A percentile compares a stretch with the other conserved stretches of the same genome.
phyloP scores from a whole-genome alignment of 2,888 invertebrate species.

The Tetropium fuscum region DNA sequence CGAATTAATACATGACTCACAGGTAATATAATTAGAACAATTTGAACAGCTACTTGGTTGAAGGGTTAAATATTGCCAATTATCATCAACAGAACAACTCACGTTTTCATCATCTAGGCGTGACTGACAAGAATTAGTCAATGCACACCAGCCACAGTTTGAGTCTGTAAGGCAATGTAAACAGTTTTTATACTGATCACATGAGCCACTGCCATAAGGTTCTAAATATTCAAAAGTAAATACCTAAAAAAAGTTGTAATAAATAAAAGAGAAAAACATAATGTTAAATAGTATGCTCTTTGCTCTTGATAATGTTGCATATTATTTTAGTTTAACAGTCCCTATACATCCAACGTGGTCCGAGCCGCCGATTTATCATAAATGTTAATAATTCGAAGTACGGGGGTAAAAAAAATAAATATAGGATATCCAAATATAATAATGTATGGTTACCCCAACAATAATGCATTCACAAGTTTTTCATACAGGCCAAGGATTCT shows the following conservation, averaged over 20 bases:
- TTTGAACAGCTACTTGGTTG: slow-evolving; percentile 87
- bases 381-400: too few relatives aligned
- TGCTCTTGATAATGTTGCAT: too few relatives aligned
- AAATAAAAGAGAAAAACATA: not conserved
- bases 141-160: slow-evolving; percentile 92
- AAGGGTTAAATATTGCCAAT: slow-evolving; percentile 85
- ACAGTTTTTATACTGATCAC: slow-evolving; percentile 84
- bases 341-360: too few relatives aligned
- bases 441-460: too few relatives aligned
- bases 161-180: slow-evolving; percentile 89
- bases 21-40: slow-evolving; percentile 91
- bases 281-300: too few relatives aligned
- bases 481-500: too few relatives aligned
- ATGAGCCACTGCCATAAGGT: slow-evolving; percentile 86
- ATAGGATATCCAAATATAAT: too few relatives aligned
- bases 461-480: too few relatives aligned
- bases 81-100: slow-evolving; percentile 69
- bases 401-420: too few relatives aligned
- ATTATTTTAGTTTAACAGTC: too few relatives aligned
- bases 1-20: slow-evolving; percentile 82
- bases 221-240: slow-evolving; percentile 92
- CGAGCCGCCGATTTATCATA: too few relatives aligned
- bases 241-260: slow-evolving; percentile 57
- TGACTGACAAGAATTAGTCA: slow-evolving; percentile 77
- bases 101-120: slow-evolving; percentile 76